Evolutionary conservation across 2,888 invertebrate species (phyloP).

Genomic region (Chrysolina oricalcia): DNA sequence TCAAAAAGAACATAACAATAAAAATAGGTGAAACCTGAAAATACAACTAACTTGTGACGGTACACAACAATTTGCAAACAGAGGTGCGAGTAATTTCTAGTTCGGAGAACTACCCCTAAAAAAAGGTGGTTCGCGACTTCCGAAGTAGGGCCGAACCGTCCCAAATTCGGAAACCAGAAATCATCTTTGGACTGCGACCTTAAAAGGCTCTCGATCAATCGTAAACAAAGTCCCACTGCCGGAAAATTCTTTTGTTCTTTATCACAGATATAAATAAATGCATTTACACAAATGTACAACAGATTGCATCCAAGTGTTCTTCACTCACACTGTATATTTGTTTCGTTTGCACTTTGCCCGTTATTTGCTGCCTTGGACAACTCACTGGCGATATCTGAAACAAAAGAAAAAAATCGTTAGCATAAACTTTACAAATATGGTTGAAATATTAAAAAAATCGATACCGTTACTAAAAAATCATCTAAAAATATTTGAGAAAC

Average conservation of each 20-base stretch:
- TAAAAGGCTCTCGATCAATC: slow-evolving; percentile 26
- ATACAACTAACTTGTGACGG: slow-evolving; percentile 56
- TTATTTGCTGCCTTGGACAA: slow-evolving; percentile 52
- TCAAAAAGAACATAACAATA: slow-evolving; percentile 68
- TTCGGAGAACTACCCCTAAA: slow-evolving; percentile 56
- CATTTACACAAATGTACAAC: slow-evolving; percentile 72
- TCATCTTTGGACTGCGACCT: slow-evolving; percentile 14
- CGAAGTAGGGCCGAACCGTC: neutral
- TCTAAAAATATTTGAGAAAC: too few relatives aligned
- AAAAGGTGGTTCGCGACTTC: slow-evolving; percentile 43
- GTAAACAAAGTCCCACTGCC: slow-evolving; percentile 60
- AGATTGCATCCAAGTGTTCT: slow-evolving; percentile 65
- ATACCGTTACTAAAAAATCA: too few relatives aligned
- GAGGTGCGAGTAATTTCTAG: slow-evolving; percentile 58
- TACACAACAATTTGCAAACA: slow-evolving; percentile 59
- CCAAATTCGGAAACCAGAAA: slow-evolving; percentile 13
- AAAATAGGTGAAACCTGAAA: slow-evolving; percentile 60
- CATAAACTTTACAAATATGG: neutral
- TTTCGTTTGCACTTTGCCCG: slow-evolving; percentile 71
- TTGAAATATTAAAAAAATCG: too few relatives aligned
- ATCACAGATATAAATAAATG: slow-evolving; percentile 74
- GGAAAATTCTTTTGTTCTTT: slow-evolving; percentile 68
- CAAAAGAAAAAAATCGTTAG: slow-evolving; percentile 51
- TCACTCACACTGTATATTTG: slow-evolving; percentile 57
- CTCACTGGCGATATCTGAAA: slow-evolving; percentile 56